Evolutionary conservation across 2,113 vertebrate species (phyloP), one percentile per base, ranked within the genome.

Genomic region (Perca schrenkii): DNA sequence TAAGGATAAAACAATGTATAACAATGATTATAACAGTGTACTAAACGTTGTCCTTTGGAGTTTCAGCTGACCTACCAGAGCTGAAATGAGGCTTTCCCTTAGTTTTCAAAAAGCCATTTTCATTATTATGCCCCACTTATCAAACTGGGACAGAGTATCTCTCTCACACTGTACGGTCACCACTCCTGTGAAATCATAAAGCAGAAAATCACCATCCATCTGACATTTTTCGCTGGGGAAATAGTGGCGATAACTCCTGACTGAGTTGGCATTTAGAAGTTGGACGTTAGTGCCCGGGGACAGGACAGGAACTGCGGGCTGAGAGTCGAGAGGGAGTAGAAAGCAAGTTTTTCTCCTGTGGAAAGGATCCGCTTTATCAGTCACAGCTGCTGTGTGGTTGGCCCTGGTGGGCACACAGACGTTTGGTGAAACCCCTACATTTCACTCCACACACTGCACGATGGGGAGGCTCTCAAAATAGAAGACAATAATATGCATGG

Each of bases 401-500:
- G 85, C 88, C 79, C 85, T 77, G 79, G 74, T 79, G 86, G 86
- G 90, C 80, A 88, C 87, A 84, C 87, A 84, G 88, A 88, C 85
- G 57, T 52, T 86, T 36, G 79, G 84, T 79, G 87, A 84, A 86
- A 82, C 80, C 66, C 83, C 73, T 66, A 83, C 86, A 69, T 89
- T 89, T 91, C 84, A 67, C 84, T 90, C 77, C 57, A 72, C 73
- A 74, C 74, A 12, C 49, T n/a, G 22, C 84, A 47, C 80, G 47
- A 83, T 57, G 15, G 90, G 94, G 64, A 84, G 89, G 57, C 79
- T 85, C 92, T 89, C 77, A 83, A 91, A 94, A 94, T 93, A 94
- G 93, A 92, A 93, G 86, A 92, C 92, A 93, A 91, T 94, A 90
- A 92, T 87, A 93, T 85, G 90, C 92, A 92, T 92, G 93, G 89